Evolutionary conservation across 2,888 invertebrate genomes (phyloP), one percentile per base, ranked within the genome.

Genomic region (Phalera bucephala): DNA sequence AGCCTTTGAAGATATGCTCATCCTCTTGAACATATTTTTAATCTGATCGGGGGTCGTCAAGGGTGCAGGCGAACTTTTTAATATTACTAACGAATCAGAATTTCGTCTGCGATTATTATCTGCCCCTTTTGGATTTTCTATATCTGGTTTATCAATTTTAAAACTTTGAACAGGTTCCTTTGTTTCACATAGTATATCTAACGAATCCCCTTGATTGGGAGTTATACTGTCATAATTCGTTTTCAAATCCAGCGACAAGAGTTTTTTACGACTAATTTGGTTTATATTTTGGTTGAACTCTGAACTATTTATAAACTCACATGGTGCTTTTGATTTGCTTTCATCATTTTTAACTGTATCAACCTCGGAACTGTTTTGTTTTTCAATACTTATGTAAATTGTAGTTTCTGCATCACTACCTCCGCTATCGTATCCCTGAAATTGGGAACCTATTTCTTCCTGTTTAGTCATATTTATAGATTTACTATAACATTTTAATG

Each of bases 371-470:
- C 60, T 72, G 33, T 58, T 73, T 47, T 72, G 69, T 47, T 69
- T 80, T 5, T 87, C 85, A 52, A 82, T 72, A 48, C 76, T 88
- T 25, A 90, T 65, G 40, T 91, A 84, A 31, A 91, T 89, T 31
- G 90, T 91, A 2, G 89, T 90, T 70, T 91, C 90, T 27, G 87
- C 88, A 41, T 83, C 81, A 52, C 90, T 91, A 20, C 82, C 77
- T 37, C 90, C 89, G 45, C 90, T 90, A 22, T 91, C 90, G 56
- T 91, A 91, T n/a, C 90, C 88, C 52, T 90, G 90, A 62, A 89
- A 90, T 45, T 86, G 74, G 22, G 64, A 57, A 17, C 36, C 26
- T 8, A 31, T 45, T 26, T 63, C 66, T 20, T 67, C 63, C 22
- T 43, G 50, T 55, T 51, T 45, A 11, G 31, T 40, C 15, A 39